Conservation (phyloP, 2,797 vertebrate species). For the Semotilus atromaculatus region DNA sequence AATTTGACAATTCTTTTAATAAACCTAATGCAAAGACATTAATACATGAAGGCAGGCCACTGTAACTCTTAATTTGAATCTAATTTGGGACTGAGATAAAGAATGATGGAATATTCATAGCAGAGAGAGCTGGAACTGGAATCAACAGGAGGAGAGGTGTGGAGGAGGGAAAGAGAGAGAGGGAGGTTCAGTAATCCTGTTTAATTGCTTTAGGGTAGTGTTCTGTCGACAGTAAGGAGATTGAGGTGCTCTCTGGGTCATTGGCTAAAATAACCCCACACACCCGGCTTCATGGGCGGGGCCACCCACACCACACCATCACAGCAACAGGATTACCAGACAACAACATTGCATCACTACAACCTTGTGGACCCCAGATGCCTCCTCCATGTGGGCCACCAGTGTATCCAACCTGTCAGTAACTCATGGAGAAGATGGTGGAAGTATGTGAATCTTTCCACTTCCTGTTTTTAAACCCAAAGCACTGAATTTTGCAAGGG, state of each 20-base stretch:
- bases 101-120: neutral
- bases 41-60: neutral
- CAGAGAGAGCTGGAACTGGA: conserved; percentile 18
- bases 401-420: conserved; percentile 3
- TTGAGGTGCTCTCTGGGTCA: conserved; percentile 87
- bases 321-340: conserved; percentile 51
- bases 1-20: too few species aligned
- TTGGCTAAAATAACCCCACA: conserved; percentile 80
- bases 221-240: conserved; percentile 87
- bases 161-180: conserved; percentile 42
- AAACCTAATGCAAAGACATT: neutral
- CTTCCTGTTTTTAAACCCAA: neutral
- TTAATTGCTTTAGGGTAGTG: conserved; percentile 87
- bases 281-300: conserved; percentile 43
- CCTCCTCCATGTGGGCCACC: conserved; percentile 1
- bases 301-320: conserved; percentile 20
- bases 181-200: conserved; percentile 53
- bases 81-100: neutral
- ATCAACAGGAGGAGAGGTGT: conserved; percentile 21
- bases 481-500: neutral
- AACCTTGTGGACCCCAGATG: conserved; percentile 46
- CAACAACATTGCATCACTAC: conserved; percentile 13
- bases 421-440: neutral
- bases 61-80: neutral
- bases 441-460: neutral